Evolutionary conservation across 2,797 vertebrate species (phyloP).

Genomic region (Leontocebus nigricollis): DNA sequence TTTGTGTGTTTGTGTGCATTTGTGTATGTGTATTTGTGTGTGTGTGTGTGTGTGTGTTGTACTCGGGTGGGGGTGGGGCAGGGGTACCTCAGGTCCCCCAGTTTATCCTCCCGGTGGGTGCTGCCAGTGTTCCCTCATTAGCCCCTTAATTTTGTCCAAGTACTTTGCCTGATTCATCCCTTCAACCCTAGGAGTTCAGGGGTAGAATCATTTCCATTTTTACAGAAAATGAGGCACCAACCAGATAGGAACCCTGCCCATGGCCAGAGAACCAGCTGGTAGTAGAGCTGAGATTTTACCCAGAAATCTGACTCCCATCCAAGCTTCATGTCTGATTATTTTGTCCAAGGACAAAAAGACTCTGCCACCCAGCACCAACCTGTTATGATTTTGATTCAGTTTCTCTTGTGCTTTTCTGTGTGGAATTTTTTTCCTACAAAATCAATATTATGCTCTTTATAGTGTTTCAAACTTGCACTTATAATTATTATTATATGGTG

Average conservation of each 20-base stretch:
- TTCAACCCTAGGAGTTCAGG: accelerated
- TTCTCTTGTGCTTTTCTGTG: neutral
- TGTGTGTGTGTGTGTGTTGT: neutral
- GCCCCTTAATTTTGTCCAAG: accelerated
- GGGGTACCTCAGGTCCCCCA: accelerated
- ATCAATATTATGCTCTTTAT: neutral
- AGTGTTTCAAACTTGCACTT: neutral
- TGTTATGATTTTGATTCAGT: accelerated
- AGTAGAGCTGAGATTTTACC: neutral
- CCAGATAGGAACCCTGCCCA: neutral
- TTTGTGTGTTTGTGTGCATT: neutral
- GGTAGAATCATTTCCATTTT: neutral
- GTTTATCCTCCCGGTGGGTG: accelerated
- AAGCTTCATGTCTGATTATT: neutral
- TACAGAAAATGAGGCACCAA: neutral
- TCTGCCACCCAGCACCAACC: neutral
- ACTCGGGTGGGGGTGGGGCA: too few relatives aligned
- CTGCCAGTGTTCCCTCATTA: neutral
- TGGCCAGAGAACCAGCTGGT: neutral
- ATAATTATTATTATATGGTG: neutral
- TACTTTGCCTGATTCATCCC: too few relatives aligned
- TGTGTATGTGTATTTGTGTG: neutral
- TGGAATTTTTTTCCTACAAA: neutral
- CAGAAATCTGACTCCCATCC: neutral
- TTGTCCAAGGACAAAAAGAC: neutral